A percentile compares a stretch with the other conserved stretches of the same genome.
Conservation (phyloP, 1,140 invertebrate species). For the Sinella curviseta region DNA sequence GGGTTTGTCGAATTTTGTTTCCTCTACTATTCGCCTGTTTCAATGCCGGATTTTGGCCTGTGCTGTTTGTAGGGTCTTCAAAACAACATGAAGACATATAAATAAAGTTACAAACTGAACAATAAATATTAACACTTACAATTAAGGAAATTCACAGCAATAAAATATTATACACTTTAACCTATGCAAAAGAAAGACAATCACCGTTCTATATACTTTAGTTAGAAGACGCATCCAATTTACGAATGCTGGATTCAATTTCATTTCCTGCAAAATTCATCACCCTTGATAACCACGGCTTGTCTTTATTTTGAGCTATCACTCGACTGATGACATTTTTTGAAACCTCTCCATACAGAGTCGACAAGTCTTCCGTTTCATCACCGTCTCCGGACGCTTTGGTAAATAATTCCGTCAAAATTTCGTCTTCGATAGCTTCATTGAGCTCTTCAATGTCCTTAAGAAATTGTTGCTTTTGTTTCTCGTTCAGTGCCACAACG, state of each 20-base stretch:
- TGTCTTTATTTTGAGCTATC: neutral
- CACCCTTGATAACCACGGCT: neutral
- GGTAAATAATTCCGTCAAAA: neutral
- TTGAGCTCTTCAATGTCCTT: slow-evolving; percentile 3
- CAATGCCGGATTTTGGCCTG: slow-evolving; percentile 9
- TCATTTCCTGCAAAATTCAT: slow-evolving; percentile 11
- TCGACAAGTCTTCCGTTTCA: neutral
- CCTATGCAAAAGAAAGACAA: no score
- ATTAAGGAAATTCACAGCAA: no score
- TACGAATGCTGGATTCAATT: neutral
- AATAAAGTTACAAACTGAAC: neutral
- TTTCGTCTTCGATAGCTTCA: slow-evolving; percentile 4
- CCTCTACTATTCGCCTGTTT: neutral
- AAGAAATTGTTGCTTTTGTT: neutral
- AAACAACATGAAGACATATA: neutral
- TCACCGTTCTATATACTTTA: no score
- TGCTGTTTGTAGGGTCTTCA: neutral
- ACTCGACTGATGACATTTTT: neutral
- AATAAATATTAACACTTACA: no score
- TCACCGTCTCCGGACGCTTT: neutral
- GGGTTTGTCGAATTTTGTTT: slow-evolving; percentile 10
- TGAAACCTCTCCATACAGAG: neutral
- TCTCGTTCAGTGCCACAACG: neutral
- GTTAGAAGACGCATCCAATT: neutral
- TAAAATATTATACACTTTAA: no score